phyloP scores from a whole-genome alignment of 2,113 vertebrate species.

The Eidolon helvum region DNA sequence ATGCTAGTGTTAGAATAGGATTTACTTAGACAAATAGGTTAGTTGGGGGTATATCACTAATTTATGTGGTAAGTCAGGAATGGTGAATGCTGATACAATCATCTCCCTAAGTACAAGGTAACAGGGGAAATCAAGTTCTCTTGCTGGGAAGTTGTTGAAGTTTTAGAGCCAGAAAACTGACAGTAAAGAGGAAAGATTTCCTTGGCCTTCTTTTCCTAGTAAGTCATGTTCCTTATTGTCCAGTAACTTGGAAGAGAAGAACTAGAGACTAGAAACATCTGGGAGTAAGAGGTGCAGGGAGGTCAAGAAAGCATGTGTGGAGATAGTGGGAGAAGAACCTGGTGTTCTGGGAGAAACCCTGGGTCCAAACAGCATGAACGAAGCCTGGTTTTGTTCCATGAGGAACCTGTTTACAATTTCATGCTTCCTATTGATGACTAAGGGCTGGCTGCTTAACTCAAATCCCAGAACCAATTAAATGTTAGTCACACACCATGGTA shows the following conservation, averaged over 20 bases:
- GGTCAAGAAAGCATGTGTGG: background rate
- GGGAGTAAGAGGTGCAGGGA: slow-evolving; percentile 17
- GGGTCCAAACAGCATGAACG: background rate
- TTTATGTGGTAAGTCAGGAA: background rate
- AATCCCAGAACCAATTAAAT: background rate
- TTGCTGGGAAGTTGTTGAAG: slow-evolving; percentile 60
- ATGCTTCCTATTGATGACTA: background rate
- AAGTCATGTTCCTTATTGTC: slow-evolving; percentile 72
- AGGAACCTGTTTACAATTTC: background rate
- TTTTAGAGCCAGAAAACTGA: slow-evolving; percentile 67
- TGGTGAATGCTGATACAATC: background rate
- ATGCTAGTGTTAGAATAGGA: background rate
- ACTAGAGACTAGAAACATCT: slow-evolving; percentile 66
- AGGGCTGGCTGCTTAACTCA: background rate
- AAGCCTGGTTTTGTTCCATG: background rate
- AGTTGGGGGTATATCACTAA: background rate
- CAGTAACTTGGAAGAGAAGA: slow-evolving; percentile 64
- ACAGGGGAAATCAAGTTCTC: slow-evolving; percentile 38
- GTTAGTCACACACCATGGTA: background rate
- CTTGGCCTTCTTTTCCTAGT: slow-evolving; percentile 63
- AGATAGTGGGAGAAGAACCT: background rate
- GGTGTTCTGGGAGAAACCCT: background rate
- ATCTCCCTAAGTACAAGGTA: background rate
- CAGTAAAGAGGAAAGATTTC: slow-evolving; percentile 67
- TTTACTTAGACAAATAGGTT: background rate